Base-by-base conservation (phyloP, 2,797 vertebrate species). In the Acanthopagrus latus region DNA sequence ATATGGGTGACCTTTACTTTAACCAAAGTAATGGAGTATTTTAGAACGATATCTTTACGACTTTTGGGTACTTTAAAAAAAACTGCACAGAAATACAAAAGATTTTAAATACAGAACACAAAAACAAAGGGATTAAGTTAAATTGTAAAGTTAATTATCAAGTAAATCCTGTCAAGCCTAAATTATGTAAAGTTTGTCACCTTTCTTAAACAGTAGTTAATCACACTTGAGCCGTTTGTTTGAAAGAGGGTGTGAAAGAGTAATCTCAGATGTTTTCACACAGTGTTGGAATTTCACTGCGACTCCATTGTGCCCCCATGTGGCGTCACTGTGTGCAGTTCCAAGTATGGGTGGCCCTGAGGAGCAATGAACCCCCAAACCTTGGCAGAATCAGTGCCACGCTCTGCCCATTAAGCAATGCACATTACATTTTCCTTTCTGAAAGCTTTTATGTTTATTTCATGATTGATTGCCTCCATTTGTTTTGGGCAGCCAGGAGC, bases 381-480 rank as follows among this genome's bases (percentile, higher is more conserved):
- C 68, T 64, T 81, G 81, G 75, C 74, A 75, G 65, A 75, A 80
- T 68, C 80, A 78, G 62, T 81, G 80, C 55, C 86, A 88, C 59
- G 48, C 79, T 88, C 70, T 80, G 69, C 74, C 81, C 80, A 86
- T 84, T 86, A 87, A 77, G 76, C 83, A 82, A 64, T 23, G 62
- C 58, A 64, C 58, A 76, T 85, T 62, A 77, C 66, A 79, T 85
- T 86, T 92, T 80, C 67, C 85, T 68, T 74, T 60, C 47, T 73
- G 76, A 88, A 80, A 90, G 80, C 76, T 79, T 90, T 91, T 74
- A 85, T 85, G 87, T 92, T 90, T 72, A 71, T 81, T 83, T 71
- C 66, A 78, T 90, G 92, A 95, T 90, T 90, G 91, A 95, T 94
- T 80, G 73, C 77, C 64, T 87, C 80, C 82, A 91, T 93, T 94